phyloP scores from a whole-genome alignment of 2,113 vertebrate genomes.

The Noturus placidus region DNA sequence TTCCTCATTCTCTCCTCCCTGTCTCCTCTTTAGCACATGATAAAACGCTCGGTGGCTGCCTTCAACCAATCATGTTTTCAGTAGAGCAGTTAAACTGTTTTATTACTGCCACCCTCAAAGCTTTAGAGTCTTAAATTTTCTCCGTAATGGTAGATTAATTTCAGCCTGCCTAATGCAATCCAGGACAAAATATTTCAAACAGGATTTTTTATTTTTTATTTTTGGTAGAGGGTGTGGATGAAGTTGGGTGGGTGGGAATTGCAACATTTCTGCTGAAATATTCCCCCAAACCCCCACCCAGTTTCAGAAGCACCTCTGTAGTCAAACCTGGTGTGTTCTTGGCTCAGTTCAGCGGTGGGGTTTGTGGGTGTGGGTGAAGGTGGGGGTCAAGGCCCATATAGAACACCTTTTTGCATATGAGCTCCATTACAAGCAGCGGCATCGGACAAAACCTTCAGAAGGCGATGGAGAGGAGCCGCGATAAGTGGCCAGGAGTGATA shows the following conservation, averaged over 20 bases:
- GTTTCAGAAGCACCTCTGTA: constrained; percentile 41
- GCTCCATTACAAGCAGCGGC: constrained; percentile 46
- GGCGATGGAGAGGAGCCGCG: constrained; percentile 31
- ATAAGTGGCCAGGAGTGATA: constrained; percentile 46
- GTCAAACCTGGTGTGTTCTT: constrained; percentile 48
- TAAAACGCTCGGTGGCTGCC: constrained; percentile 60
- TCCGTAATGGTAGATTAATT: constrained; percentile 68
- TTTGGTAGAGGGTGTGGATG: neutral
- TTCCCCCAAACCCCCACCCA: neutral
- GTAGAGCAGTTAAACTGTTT: constrained; percentile 66
- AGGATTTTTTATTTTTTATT: constrained; percentile 25
- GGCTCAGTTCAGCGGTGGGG: constrained; percentile 36
- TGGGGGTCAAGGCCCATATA: constrained; percentile 24
- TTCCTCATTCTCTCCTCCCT: constrained; percentile 40
- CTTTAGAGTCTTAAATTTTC: constrained; percentile 63
- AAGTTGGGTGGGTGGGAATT: constrained; percentile 36
- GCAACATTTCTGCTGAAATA: constrained; percentile 37
- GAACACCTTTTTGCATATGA: constrained; percentile 26
- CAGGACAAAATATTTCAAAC: constrained; percentile 63
- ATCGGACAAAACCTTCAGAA: constrained; percentile 42
- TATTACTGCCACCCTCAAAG: constrained; percentile 64
- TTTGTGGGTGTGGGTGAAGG: constrained; percentile 24
- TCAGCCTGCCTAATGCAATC: constrained; percentile 66
- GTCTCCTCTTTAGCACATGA: constrained; percentile 64
- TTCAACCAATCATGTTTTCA: constrained; percentile 63